Base-by-base conservation (phyloP, 2,113 vertebrate species). In the Hippocampus barbouri region DNA sequence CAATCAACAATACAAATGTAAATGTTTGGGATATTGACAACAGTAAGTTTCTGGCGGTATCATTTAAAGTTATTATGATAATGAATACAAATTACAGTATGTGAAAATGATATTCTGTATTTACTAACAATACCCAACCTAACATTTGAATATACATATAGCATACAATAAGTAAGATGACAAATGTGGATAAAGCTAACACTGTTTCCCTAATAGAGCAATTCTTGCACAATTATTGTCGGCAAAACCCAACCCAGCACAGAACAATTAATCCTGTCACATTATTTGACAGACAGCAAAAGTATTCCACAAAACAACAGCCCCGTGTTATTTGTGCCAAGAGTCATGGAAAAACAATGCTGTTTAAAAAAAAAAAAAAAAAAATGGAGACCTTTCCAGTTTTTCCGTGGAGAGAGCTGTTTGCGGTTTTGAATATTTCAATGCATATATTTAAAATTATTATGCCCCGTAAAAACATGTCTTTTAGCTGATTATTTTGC, bases 371-470 rank as follows among this genome's bases (percentile, higher is more conserved):
- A 30, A 30, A 30, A 30, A 30, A 34, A 45, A 63, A 59, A 59
- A 43, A 68, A 69, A 71, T 63, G 49, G 85, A 74, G 76, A 78
- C 41, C n/a, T 74, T 85, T 82, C 61, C 70, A 79, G 56, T 72
- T 79, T 81, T 79, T 73, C 70, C 68, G 70, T 77, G 75, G 76
- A 61, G 8, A 83, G 81, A 86, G 49, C 68, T 70, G 78, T 71
- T 81, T 87, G 84, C 65, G 87, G 85, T 81, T 81, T 68, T 6
- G 59, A 78, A 66, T 83, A 71, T 69, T 83, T 66, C 73, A 68
- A 72, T 73, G 73, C 71, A 79, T 79, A 65, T 64, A 85, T 81
- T 83, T 87, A 83, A 86, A 80, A 79, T 81, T 53, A 83, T 77
- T 54, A 75, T 69, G 61, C 14, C 64, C 38, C 71, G 64, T 83